Evolutionary conservation across 1,140 invertebrate genomes (phyloP).

Genomic region (Eueides isabella): DNA sequence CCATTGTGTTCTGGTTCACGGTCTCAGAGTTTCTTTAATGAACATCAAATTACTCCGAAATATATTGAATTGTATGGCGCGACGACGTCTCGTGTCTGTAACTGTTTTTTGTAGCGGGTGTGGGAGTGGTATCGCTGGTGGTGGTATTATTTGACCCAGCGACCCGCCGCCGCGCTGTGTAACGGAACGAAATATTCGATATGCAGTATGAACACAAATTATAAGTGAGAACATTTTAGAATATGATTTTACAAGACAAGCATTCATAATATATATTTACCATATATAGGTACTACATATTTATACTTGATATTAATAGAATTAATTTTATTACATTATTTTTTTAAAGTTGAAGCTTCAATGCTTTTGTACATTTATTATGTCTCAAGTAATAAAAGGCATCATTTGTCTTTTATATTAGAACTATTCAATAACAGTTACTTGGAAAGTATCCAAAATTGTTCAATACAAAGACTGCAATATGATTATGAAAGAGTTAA

Average conservation of each 20-base stretch:
- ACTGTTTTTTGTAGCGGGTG: slow-evolving; percentile 57
- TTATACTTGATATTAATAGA: not conserved
- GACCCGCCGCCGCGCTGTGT: slow-evolving; percentile 63
- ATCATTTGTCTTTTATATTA: not conserved
- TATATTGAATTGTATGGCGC: slow-evolving; percentile 80
- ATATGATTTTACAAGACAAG: slow-evolving; percentile 54
- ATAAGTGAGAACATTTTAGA: slow-evolving; percentile 81
- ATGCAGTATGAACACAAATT: slow-evolving; percentile 80
- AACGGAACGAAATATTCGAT: slow-evolving; percentile 78
- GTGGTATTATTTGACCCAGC: slow-evolving; percentile 66
- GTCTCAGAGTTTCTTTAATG: slow-evolving; percentile 80
- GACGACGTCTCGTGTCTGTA: slow-evolving; percentile 74
- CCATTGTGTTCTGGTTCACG: slow-evolving; percentile 81
- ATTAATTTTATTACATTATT: not conserved
- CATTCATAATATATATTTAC: not conserved
- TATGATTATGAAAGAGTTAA: slow-evolving; percentile 7
- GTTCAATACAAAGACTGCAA: not conserved
- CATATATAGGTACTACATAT: not conserved
- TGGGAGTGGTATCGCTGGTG: slow-evolving; percentile 59
- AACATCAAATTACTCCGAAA: slow-evolving; percentile 81
- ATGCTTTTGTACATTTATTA: not conserved
- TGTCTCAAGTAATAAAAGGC: not conserved
- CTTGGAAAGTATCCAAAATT: slow-evolving; percentile 15
- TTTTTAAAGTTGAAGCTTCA: not conserved
- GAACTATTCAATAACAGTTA: not conserved